phyloP scores from a whole-genome alignment of 2,113 vertebrate genomes.

The Girardinichthys multiradiatus region DNA sequence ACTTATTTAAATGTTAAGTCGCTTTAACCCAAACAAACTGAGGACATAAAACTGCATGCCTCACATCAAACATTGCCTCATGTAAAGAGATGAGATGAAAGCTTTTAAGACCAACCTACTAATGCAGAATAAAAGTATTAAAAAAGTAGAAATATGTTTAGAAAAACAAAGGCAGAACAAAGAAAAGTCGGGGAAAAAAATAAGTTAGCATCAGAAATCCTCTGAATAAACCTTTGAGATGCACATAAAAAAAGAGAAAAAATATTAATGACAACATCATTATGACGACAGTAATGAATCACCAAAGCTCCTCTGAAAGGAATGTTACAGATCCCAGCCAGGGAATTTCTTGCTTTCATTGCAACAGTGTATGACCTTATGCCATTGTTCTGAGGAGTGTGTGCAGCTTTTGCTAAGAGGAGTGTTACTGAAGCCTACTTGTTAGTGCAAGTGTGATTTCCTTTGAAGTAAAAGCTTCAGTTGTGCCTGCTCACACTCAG shows the following conservation, averaged over 20 bases:
- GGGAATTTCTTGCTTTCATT: conserved; percentile 3
- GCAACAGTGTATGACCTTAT: conserved; percentile 10
- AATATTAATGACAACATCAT: neutral
- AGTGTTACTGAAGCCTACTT: conserved; percentile 4
- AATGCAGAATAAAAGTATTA: neutral
- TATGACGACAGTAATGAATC: neutral
- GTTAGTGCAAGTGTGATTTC: conserved; percentile 26
- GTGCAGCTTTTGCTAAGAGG: neutral
- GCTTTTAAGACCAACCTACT: neutral
- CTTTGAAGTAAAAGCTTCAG: conserved; percentile 28
- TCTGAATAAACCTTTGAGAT: conserved; percentile 11
- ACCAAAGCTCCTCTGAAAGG: conserved; percentile 6
- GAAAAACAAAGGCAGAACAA: too few species aligned
- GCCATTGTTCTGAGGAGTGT: neutral
- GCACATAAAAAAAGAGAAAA: conserved; percentile 39
- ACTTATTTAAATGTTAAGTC: neutral
- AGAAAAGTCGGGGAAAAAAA: neutral
- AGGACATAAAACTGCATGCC: neutral
- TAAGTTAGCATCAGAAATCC: neutral
- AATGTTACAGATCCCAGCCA: conserved; percentile 9
- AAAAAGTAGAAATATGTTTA: neutral
- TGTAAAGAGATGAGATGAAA: neutral
- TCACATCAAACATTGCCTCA: neutral
- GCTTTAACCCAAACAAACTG: neutral
- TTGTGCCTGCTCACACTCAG: conserved; percentile 28